Evolutionary conservation across 2,888 invertebrate genomes (phyloP), one percentile per base, ranked within the genome.

Genomic region (Caenorhabditis sp.): DNA sequence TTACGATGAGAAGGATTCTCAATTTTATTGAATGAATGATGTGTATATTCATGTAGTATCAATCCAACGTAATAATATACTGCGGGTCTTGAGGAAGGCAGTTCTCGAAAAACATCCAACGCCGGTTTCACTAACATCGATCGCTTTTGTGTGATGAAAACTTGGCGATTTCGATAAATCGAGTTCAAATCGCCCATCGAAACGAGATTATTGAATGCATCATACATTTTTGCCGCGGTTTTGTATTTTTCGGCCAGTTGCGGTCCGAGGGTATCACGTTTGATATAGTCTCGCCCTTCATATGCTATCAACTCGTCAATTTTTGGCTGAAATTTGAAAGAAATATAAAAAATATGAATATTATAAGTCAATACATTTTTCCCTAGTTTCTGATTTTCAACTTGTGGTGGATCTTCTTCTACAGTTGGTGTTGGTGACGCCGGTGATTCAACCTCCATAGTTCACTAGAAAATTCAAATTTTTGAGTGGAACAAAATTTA

Each of bases 31-130:
- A 79, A 78, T 27, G 65, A 71, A 20, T 67, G 64, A 63, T 81
- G 77, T 1, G 77, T 73, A 50, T 57, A 70, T 60, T 81, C 81
- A 26, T 81, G 81, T 2, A 81, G 63, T 12, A 79, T 58, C 5
- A 79, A 62, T 31, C 79, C 77, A 3, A 70, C 69, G 50, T 71
- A 78, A 21, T 63, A 58, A 53, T 67, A 72, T n/a, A 79, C 72
- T 0, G 81, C 63, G 0, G 67, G 27, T 59, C 81, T 23, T 1
- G 72, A 27, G 0, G 68, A 59, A 0, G 72, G 72, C 4, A 73
- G 27, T 12, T 64, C 27, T 0, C 14, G 20, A 38, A 73, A 73
- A 1, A 68, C 63, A 1, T 62, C 54, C 4, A 50, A 50, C 0
- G 63, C 62, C 2, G 65, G 59, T 7, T 31, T 53, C 0, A 50